Base-by-base conservation (phyloP, 2,888 invertebrate genomes). In the Coenonympha glycerion region DNA sequence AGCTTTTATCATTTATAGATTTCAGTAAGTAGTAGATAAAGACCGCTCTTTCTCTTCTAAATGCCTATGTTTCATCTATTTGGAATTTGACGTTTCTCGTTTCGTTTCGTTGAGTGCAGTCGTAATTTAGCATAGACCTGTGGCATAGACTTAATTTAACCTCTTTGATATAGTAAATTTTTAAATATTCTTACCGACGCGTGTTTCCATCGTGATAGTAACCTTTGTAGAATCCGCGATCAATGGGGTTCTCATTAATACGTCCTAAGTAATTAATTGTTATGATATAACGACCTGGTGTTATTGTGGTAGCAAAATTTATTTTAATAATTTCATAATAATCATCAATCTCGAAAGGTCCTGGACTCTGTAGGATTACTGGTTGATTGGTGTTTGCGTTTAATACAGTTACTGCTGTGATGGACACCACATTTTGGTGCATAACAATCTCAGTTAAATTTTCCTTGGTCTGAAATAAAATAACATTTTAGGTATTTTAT, bases 171-270 rank as follows among this genome's bases (percentile, higher is more conserved):
- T n/a, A n/a, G n/a, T n/a, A n/a, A n/a, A n/a, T n/a, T n/a, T n/a
- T n/a, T n/a, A n/a, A 28, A 52, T 19, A 5, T 36, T 60, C 66
- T 65, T 49, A 86, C 86, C 75, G 71, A 22, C 59, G 55, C 18
- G 69, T 51, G 46, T 67, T 68, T 22, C 72, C 69, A 0, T 56
- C 9, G 47, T 72, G 82, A 46, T 87, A 87, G 51, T 83, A 82
- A 0, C 87, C 87, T 49, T 73, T 79, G 58, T 87, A 87, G 55
- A 87, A 83, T 1, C 87, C 87, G 63, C 87, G 73, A 19, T 84
- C 84, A 3, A 72, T 6, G 0, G 83, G 86, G 49, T 85, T 87
- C 3, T 68, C 65, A 28, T 82, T 79, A 48, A 87, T 86, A 11
- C 53, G 61, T 2, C 82, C 84, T 8, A 57, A 53, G 57, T 78